Conservation (phyloP, 2,888 invertebrate species). For the Mesorhabditis spiculigera region DNA sequence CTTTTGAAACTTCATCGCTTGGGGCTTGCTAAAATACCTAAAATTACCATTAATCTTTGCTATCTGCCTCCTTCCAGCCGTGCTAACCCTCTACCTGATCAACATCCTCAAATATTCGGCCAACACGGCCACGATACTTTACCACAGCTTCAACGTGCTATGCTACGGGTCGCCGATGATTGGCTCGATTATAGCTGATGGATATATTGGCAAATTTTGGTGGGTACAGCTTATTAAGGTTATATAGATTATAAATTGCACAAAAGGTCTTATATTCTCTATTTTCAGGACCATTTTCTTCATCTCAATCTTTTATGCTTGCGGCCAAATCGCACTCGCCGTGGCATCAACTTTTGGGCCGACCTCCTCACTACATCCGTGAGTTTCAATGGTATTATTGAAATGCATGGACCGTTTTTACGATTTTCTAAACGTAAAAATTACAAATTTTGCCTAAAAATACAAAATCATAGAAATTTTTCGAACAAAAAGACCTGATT, state of each 20-base stretch:
- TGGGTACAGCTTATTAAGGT: slow-evolving; percentile 51
- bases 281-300: slow-evolving; percentile 75
- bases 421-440: too few species aligned
- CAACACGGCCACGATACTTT: slow-evolving; percentile 78
- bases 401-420: neutral
- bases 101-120: slow-evolving; percentile 74
- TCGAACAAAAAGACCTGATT: too few species aligned
- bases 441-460: too few species aligned
- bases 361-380: slow-evolving; percentile 45
- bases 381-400: slow-evolving; percentile 10
- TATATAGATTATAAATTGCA: too few species aligned
- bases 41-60: neutral
- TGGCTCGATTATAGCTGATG: slow-evolving; percentile 90
- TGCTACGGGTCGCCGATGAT: slow-evolving; percentile 83
- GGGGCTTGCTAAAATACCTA: too few species aligned
- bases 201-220: slow-evolving; percentile 83
- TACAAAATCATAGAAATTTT: too few species aligned
- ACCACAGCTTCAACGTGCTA: slow-evolving; percentile 82
- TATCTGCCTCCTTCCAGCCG: slow-evolving; percentile 68
- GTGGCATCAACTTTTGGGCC: slow-evolving; percentile 60
- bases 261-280: too few species aligned
- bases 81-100: slow-evolving; percentile 80
- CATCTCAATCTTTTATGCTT: slow-evolving; percentile 79
- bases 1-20: too few species aligned
- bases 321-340: slow-evolving; percentile 78